phyloP scores from a whole-genome alignment of 2,113 vertebrate species.

The Passer domesticus region DNA sequence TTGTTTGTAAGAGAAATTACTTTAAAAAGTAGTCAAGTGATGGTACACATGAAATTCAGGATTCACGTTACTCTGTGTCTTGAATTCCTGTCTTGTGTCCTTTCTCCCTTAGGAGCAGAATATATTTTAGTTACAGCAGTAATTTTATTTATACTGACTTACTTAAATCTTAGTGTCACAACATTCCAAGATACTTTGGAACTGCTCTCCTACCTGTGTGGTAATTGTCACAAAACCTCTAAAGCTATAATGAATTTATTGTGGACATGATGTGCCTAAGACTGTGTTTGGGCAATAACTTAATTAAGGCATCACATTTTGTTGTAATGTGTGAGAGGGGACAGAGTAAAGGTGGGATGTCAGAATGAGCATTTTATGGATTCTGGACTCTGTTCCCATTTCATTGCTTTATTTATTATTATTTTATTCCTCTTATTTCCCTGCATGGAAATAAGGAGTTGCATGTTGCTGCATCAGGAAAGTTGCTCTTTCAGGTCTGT shows the following conservation, averaged over 20 bases:
- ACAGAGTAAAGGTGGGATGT: neutral
- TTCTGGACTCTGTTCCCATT: neutral
- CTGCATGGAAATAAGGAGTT: neutral
- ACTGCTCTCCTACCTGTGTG: neutral
- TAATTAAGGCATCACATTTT: neutral
- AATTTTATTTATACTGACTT: neutral
- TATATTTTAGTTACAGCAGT: neutral
- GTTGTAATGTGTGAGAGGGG: neutral
- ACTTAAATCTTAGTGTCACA: neutral
- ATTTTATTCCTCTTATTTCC: neutral
- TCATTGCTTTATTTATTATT: neutral
- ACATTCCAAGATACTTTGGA: neutral
- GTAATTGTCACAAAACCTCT: neutral
- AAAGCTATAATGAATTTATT: neutral
- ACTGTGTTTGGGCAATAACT: neutral
- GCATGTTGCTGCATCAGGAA: neutral
- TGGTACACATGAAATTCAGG: neutral
- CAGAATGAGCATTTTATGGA: neutral
- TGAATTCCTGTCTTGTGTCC: neutral
- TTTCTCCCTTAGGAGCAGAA: neutral
- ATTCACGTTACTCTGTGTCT: neutral
- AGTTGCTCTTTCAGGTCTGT: neutral
- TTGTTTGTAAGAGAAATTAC: constrained; percentile 35
- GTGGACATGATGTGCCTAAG: neutral
- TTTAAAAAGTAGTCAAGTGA: neutral